Percentiles rank a stretch among this genome's conserved stretches.
Conservation (phyloP, 2,888 invertebrate species). For the Zaprionus obscuricornis region DNA sequence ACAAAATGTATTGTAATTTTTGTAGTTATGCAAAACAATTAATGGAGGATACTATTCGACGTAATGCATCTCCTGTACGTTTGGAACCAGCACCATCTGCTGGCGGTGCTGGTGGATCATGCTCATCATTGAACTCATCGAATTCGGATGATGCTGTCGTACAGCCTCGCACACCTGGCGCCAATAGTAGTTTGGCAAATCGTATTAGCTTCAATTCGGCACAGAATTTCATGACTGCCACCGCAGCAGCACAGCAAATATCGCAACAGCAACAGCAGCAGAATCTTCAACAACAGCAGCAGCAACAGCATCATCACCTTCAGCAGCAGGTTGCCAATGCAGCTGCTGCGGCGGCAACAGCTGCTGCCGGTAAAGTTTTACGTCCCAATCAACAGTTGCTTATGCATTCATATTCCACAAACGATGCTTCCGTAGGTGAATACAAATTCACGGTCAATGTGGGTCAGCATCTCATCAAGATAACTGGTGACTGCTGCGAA, state of each 20-base stretch:
- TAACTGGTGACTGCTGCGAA: constrained; percentile 93
- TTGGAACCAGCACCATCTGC: constrained; percentile 85
- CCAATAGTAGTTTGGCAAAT: constrained; percentile 74
- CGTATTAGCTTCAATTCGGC: constrained; percentile 82
- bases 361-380: constrained; percentile 81
- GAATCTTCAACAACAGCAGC: constrained; percentile 53
- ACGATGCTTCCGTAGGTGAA: constrained; percentile 93
- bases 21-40: constrained; percentile 94
- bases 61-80: constrained; percentile 96
- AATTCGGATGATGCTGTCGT: constrained; percentile 85
- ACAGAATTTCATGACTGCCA: constrained; percentile 81
- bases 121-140: constrained; percentile 91
- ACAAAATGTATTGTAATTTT: neutral
- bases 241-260: constrained; percentile 76
- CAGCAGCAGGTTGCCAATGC: constrained; percentile 58
- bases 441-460: constrained; percentile 95
- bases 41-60: constrained; percentile 97
- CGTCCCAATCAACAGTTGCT: constrained; percentile 84
- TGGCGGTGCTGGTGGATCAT: constrained; percentile 86
- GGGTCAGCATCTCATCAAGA: constrained; percentile 92
- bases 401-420: constrained; percentile 91
- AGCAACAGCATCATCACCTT: constrained; percentile 48
- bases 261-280: constrained; percentile 66
- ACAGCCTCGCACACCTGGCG: constrained; percentile 76
- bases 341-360: constrained; percentile 71